These are phyloP conservation scores for Podarcis raffonei DNA, from an alignment of 2,113 vertebrate genomes.

Conservation along the genomic window DNA sequence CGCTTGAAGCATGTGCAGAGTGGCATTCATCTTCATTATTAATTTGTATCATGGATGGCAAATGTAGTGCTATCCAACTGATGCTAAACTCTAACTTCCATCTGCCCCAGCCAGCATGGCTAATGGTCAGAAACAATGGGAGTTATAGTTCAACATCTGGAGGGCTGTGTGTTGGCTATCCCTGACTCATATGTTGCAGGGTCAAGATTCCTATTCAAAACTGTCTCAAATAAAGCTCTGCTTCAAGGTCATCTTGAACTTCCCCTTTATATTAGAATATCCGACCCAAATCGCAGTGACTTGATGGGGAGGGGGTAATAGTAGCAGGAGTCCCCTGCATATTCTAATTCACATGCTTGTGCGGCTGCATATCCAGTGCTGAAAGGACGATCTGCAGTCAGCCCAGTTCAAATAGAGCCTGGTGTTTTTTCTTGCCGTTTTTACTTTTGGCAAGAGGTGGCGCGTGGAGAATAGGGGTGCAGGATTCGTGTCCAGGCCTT, in stretches of 20 bases:
- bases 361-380: neutral
- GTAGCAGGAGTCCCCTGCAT: neutral
- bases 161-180: no score
- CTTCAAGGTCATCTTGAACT: neutral
- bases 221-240: neutral
- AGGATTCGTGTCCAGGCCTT: slow-evolving; percentile 1
- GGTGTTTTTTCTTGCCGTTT: neutral
- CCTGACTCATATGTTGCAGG: no score
- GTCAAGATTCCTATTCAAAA: neutral
- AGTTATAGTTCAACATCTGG: no score
- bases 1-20: neutral
- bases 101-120: no score
- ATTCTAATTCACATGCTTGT: neutral
- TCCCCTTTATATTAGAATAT: neutral
- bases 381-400: neutral
- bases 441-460: slow-evolving; percentile 4
- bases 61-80: no score
- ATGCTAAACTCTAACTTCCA: no score
- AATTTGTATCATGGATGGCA: neutral
- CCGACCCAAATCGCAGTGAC: neutral
- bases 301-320: neutral
- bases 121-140: no score
- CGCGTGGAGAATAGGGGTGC: neutral
- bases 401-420: neutral
- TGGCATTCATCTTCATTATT: neutral